These are phyloP conservation scores for Buceros bicornis DNA, from an alignment of 2,797 vertebrate genomes.

Conservation along the genomic window DNA sequence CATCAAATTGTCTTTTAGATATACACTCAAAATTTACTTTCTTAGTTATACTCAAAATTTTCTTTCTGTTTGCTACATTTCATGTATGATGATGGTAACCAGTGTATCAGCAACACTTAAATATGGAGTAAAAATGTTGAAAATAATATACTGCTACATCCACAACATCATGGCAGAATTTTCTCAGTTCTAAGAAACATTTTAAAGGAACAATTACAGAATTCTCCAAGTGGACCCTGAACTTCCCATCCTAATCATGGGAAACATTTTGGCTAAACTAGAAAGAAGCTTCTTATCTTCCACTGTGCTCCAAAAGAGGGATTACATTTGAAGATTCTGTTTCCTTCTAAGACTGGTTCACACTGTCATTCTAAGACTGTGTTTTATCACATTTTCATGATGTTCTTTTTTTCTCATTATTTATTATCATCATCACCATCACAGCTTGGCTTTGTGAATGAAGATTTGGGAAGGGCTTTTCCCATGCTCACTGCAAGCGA, in stretches of 20 bases:
- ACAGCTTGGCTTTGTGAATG: too few species aligned
- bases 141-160: not conserved
- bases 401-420: not conserved
- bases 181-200: not conserved
- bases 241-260: not conserved
- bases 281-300: not conserved
- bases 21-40: not conserved
- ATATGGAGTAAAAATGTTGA: not conserved
- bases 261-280: not conserved
- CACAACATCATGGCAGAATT: not conserved
- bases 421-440: too few species aligned
- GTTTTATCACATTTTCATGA: not conserved
- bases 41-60: not conserved
- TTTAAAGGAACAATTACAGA: not conserved
- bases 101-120: not conserved
- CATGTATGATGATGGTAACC: not conserved
- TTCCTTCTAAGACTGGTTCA: not conserved
- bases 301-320: not conserved
- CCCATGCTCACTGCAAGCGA: too few species aligned
- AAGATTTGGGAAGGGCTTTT: too few species aligned
- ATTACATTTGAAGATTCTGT: not conserved
- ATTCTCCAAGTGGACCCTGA: not conserved
- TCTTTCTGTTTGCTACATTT: not conserved
- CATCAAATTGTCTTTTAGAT: not conserved
- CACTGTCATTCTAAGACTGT: not conserved